Evolutionary conservation across 2,797 vertebrate genomes (phyloP).

Genomic region (Sphenodon punctatus): DNA sequence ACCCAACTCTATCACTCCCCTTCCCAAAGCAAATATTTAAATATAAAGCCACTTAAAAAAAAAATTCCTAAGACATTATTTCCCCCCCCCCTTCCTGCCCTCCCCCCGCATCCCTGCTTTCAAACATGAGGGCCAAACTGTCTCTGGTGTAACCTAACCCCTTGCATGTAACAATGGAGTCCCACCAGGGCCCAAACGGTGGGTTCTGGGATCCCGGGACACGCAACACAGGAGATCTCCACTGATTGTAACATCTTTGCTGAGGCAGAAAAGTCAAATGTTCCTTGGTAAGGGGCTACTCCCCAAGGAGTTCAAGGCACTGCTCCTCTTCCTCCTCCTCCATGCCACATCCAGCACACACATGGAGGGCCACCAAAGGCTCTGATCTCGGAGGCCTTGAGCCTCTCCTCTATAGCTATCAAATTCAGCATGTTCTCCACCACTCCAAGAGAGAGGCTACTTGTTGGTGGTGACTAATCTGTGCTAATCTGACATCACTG

Average conservation of each 20-base stretch:
- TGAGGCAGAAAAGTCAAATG: not conserved
- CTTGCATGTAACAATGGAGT: not conserved
- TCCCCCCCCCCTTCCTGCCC: not conserved
- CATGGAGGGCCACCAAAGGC: not conserved
- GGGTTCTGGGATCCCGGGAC: not conserved
- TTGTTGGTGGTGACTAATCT: not conserved
- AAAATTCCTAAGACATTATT: not conserved
- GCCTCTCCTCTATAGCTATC: not conserved
- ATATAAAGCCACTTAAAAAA: conserved; percentile 20
- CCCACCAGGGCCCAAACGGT: not conserved
- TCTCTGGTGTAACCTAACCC: not conserved
- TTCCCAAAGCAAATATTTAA: conserved; percentile 31
- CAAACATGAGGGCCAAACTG: not conserved
- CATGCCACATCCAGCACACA: not conserved
- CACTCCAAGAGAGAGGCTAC: not conserved
- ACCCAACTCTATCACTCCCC: conserved; percentile 11
- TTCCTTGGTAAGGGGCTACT: not conserved
- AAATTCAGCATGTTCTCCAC: not conserved
- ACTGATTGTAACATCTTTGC: not conserved
- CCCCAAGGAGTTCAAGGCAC: not conserved
- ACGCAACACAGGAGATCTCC: not conserved
- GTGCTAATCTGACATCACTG: no score
- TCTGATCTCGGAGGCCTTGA: not conserved
- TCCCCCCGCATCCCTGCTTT: not conserved
- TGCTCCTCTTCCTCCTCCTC: not conserved